A percentile compares a stretch with the other conserved stretches of the same genome.
These are phyloP conservation scores for Drosophila ananassae DNA, from an alignment of 1,140 invertebrate genomes.

Conservation along the genomic window DNA sequence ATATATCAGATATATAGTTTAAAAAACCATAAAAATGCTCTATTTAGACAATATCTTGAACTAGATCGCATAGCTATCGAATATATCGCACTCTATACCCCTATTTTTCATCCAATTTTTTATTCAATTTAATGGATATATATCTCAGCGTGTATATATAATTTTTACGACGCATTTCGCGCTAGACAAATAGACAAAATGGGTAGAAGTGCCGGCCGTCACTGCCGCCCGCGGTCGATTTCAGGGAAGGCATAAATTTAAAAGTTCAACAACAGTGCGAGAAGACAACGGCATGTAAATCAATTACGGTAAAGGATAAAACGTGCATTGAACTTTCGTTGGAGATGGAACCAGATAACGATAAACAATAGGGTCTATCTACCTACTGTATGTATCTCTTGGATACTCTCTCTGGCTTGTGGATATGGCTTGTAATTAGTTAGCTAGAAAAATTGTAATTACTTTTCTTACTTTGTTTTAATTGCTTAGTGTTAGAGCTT, in stretches of 20 bases:
- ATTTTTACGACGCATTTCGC: slow-evolving; percentile 75
- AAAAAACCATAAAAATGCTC: not conserved
- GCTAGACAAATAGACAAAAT: slow-evolving; percentile 59
- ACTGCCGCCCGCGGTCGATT: slow-evolving; percentile 5
- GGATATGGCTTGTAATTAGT: slow-evolving; percentile 13
- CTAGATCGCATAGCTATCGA: not conserved
- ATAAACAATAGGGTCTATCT: not conserved
- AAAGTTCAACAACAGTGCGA: slow-evolving; percentile 68
- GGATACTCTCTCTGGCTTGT: slow-evolving; percentile 1
- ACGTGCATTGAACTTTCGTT: slow-evolving; percentile 60
- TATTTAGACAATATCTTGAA: no score
- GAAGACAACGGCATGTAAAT: slow-evolving; percentile 54
- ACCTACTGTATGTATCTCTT: not conserved
- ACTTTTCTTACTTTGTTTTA: slow-evolving; percentile 30
- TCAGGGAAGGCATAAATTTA: slow-evolving; percentile 60
- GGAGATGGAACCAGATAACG: not conserved
- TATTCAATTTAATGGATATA: slow-evolving; percentile 15
- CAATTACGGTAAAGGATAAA: slow-evolving; percentile 73
- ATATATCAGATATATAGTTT: no score
- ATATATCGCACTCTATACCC: slow-evolving; percentile 11
- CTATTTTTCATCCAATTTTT: slow-evolving; percentile 9
- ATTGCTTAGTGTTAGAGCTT: slow-evolving; percentile 24
- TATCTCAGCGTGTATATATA: slow-evolving; percentile 4
- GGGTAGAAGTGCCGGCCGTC: slow-evolving; percentile 4
- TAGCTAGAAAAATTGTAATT: slow-evolving; percentile 40